These are phyloP conservation scores for Ichneumoninae sp. DNA, from an alignment of 2,888 invertebrate genomes.

Conservation along the genomic window DNA sequence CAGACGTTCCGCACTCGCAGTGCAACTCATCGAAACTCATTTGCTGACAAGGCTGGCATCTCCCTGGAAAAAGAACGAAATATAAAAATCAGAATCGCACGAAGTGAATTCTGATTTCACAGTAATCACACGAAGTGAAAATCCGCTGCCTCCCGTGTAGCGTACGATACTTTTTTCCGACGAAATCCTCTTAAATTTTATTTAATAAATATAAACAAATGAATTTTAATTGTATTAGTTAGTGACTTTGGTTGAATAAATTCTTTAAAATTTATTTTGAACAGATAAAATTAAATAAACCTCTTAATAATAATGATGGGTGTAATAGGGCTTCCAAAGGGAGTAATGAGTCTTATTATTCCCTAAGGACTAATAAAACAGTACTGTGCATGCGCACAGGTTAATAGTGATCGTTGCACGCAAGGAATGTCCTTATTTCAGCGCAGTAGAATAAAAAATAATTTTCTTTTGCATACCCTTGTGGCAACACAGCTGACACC, in stretches of 20 bases:
- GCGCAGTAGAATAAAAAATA: neutral
- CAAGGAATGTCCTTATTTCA: too few relatives aligned
- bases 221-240: too few relatives aligned
- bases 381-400: too few relatives aligned
- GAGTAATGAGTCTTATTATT: too few relatives aligned
- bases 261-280: neutral
- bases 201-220: neutral
- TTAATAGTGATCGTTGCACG: too few relatives aligned
- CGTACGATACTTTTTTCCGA: neutral
- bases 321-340: too few relatives aligned
- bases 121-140: too few relatives aligned
- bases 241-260: neutral
- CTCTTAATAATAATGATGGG: too few relatives aligned
- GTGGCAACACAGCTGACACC: constrained; percentile 95
- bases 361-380: too few relatives aligned
- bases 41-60: constrained; percentile 80
- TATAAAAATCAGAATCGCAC: neutral
- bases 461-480: constrained; percentile 85
- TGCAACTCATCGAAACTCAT: constrained; percentile 93
- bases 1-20: constrained; percentile 95
- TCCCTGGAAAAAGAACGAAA: constrained; percentile 64
- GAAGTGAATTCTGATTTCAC: too few relatives aligned
- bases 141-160: too few relatives aligned
- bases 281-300: neutral
- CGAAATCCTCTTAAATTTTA: too few relatives aligned